phyloP scores from a whole-genome alignment of 2,888 invertebrate genomes.

The Petrolisthes cinctipes region DNA sequence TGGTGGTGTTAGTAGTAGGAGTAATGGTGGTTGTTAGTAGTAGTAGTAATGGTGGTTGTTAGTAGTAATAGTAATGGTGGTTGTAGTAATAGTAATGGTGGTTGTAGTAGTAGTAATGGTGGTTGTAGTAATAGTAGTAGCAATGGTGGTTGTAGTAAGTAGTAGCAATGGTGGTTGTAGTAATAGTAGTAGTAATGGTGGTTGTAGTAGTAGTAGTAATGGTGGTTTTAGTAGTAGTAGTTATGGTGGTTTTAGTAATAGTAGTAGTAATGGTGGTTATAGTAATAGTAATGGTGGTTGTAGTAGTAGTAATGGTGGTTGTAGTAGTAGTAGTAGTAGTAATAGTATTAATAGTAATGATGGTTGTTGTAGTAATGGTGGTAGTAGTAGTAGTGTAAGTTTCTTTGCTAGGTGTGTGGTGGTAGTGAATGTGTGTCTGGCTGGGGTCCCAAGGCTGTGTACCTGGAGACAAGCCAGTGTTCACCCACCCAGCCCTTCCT shows the following conservation, averaged over 20 bases:
- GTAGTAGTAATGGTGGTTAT: not conserved
- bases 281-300: not conserved
- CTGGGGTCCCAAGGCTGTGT: not conserved
- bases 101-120: not conserved
- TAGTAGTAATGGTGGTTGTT: too few relatives aligned
- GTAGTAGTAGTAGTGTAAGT: not conserved
- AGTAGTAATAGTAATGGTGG: too few relatives aligned
- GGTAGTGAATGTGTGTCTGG: not conserved
- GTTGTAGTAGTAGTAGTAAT: not conserved
- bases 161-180: not conserved
- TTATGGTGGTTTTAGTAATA: not conserved
- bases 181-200: not conserved
- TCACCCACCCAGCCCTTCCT: not conserved
- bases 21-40: too few relatives aligned
- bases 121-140: not conserved
- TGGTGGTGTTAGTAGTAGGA: not conserved
- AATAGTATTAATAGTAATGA: not conserved
- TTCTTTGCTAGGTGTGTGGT: not conserved
- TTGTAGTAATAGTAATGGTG: not conserved
- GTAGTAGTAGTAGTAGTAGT: not conserved
- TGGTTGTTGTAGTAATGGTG: not conserved
- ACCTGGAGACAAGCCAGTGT: constrained; percentile 18
- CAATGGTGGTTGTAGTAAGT: not conserved
- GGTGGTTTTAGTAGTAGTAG: not conserved
- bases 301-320: not conserved